phyloP scores from a whole-genome alignment of 2,888 invertebrate species.

The Nomada fucata region DNA sequence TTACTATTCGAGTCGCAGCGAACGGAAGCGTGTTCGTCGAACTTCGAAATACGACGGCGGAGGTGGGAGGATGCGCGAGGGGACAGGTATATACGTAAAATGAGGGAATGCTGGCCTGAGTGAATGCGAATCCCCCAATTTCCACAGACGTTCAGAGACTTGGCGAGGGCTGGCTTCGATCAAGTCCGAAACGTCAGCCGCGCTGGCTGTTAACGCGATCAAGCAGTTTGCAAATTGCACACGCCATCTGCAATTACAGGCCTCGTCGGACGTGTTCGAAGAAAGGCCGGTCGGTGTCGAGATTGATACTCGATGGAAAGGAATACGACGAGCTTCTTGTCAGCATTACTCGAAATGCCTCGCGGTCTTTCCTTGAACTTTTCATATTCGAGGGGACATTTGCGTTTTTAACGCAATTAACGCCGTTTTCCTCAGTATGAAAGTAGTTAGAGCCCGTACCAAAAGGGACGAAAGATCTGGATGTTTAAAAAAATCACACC shows the following conservation, averaged over 20 bases:
- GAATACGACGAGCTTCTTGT: neutral
- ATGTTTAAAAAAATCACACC: too few species aligned
- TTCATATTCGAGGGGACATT: too few species aligned
- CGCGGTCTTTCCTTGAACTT: too few species aligned
- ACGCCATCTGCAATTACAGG: slow-evolving; percentile 70
- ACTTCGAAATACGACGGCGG: slow-evolving; percentile 5
- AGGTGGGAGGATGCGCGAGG: neutral
- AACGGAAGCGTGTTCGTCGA: slow-evolving; percentile 24
- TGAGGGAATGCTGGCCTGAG: slow-evolving; percentile 44
- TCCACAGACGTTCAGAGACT: slow-evolving; percentile 25
- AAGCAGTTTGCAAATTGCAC: slow-evolving; percentile 75
- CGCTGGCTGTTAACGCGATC: slow-evolving; percentile 67
- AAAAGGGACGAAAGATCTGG: too few species aligned
- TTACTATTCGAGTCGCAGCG: slow-evolving; percentile 8
- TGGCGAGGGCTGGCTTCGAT: slow-evolving; percentile 35
- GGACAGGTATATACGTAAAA: slow-evolving; percentile 32
- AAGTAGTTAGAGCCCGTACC: too few species aligned
- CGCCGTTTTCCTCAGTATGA: too few species aligned
- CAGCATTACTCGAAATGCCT: neutral
- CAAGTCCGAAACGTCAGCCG: slow-evolving; percentile 16
- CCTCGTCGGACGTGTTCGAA: slow-evolving; percentile 36
- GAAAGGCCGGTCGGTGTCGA: neutral
- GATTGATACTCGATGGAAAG: neutral
- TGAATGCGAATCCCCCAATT: slow-evolving; percentile 55
- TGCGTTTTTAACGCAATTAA: too few species aligned